phyloP scores from a whole-genome alignment of 2,888 invertebrate genomes.

The Nebria brevicollis region DNA sequence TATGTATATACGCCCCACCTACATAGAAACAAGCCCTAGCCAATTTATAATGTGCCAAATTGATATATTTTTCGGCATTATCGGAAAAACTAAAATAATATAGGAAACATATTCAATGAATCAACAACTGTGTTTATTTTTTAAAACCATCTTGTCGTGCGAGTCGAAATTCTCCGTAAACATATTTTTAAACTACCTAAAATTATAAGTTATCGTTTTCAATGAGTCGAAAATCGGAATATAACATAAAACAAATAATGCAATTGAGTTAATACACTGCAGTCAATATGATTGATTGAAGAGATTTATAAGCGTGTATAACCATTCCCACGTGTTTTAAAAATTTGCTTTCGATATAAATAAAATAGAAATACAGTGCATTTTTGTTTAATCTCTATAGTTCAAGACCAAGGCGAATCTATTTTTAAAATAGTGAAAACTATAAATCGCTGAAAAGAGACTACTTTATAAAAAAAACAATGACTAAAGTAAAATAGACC shows the following conservation, averaged over 20 bases:
- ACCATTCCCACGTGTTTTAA: neutral
- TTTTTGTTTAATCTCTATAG: neutral
- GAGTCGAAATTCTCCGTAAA: no score
- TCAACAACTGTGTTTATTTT: no score
- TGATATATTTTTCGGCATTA: neutral
- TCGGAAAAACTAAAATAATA: no score
- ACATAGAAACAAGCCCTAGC: conserved; percentile 22
- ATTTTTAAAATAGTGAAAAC: neutral
- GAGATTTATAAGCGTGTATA: neutral
- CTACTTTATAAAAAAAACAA: neutral
- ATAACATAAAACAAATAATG: no score
- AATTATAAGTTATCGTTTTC: no score
- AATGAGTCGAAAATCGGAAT: no score
- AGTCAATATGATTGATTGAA: no score
- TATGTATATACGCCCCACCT: conserved; percentile 27
- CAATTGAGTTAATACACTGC: no score
- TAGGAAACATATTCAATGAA: no score
- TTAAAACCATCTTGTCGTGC: no score
- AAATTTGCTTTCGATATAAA: neutral
- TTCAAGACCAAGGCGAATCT: neutral
- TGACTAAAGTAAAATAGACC: neutral
- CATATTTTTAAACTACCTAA: no score
- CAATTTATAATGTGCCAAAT: conserved; percentile 39
- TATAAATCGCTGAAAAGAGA: neutral
- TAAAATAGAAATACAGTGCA: neutral